Base-by-base conservation (phyloP, 2,113 vertebrate genomes). In the Phalacrocorax pelagicus region DNA sequence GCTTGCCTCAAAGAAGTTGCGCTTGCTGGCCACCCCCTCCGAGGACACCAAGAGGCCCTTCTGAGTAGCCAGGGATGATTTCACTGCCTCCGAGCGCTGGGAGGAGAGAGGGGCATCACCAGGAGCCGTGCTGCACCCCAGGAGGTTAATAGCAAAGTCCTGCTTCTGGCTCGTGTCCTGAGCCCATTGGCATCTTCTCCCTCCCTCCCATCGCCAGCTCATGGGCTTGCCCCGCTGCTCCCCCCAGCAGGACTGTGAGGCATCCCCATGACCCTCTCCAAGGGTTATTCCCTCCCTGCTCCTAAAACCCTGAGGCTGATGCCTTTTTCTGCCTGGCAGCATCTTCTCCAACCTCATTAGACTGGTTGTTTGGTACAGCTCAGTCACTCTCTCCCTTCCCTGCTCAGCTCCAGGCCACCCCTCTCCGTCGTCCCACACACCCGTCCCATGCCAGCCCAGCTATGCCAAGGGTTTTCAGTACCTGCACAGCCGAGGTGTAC, bases 401-500 rank as follows among this genome's bases (percentile, higher is more conserved):
- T 0, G 0, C 3, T 26, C 3, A 5, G 55, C 17, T 71, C 59
- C 29, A 73, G 88, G 9, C 15, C 58, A 47, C 19, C 5, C 11
- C 9, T 58, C 62, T 70, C 19, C 24, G 10, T 38, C 44, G 69
- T 40, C 54, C 49, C 58, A 21, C 49, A 21, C 18, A 32, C 7
- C 38, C 34, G 38, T 27, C 51, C 38, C 59, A 29, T 0, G 1
- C n/a, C 36, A 10, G 15, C 20, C 42, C 6, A 2, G 47, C 29
- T 20, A 5, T 66, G 38, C 36, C 16, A 22, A 52, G 32, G 11
- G 11, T 1, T 32, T 70, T 70, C 2, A 8, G 58, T 92, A 99
- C 99, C 98, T 99, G 99, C 42, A 99, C 97, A 4, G 99, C 99
- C 0, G 98, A 98, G 79, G 98, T 98, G 95, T 99, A 99, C 88